phyloP scores from a whole-genome alignment of 2,113 vertebrate species.

The Muscicapa adusta region DNA sequence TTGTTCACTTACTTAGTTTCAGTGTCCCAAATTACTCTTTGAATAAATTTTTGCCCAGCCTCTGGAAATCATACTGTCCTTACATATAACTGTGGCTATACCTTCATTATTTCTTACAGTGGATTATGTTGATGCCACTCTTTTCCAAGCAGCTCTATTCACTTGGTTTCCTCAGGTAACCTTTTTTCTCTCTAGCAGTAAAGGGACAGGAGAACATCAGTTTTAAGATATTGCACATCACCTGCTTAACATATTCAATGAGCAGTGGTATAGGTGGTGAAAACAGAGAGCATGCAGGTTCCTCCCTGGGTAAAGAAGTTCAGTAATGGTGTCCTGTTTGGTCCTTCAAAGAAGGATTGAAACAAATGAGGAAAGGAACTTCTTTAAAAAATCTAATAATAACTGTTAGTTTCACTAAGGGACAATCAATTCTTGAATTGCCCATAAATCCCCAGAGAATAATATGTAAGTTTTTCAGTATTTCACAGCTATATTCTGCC shows the following conservation, averaged over 20 bases:
- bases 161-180: neutral
- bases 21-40: neutral
- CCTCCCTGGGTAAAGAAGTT: neutral
- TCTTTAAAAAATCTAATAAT: neutral
- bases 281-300: neutral
- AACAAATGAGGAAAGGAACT: neutral
- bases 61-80: neutral
- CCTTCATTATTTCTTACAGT: neutral
- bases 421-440: neutral
- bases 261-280: neutral
- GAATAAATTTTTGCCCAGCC: neutral
- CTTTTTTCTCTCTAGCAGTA: neutral
- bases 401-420: neutral
- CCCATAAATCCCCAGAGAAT: neutral
- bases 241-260: neutral
- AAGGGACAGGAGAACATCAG: neutral
- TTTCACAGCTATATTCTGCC: constrained; percentile 6
- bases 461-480: neutral
- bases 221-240: neutral
- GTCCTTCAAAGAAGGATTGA: neutral
- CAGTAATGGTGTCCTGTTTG: neutral
- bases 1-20: neutral
- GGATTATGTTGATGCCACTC: neutral
- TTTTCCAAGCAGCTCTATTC: neutral
- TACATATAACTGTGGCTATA: neutral